Conservation (phyloP, 2,888 invertebrate genomes). For the Lithophane ornitopus region DNA sequence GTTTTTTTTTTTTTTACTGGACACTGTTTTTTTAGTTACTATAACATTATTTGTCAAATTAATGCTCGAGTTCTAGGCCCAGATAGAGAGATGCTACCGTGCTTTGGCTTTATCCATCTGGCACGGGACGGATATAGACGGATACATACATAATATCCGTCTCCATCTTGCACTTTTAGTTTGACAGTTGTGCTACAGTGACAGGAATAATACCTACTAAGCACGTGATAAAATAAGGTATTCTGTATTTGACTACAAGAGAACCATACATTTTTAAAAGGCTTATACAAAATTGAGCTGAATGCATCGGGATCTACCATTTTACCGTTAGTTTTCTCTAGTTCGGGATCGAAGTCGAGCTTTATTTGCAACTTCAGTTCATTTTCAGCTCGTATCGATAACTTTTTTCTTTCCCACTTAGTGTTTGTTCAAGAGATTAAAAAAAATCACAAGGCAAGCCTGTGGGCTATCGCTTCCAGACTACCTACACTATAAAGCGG, state of each 20-base stretch:
- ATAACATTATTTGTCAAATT: background rate
- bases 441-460: constrained; percentile 5
- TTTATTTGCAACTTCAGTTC: constrained; percentile 10
- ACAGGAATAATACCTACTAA: background rate
- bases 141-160: background rate
- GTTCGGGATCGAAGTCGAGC: background rate
- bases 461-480: constrained; percentile 14
- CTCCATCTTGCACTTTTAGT: background rate
- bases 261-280: background rate
- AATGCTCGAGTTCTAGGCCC: background rate
- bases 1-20: no score
- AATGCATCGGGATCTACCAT: background rate
- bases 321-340: background rate
- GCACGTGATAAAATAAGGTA: background rate
- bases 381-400: constrained; percentile 11
- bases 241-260: no score
- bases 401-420: constrained; percentile 4
- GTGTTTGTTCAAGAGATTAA: constrained; percentile 41
- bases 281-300: background rate
- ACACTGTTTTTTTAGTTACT: background rate
- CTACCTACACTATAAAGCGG: background rate
- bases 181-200: background rate
- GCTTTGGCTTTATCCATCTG: background rate
- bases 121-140: background rate
- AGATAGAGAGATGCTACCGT: background rate